phyloP scores from a whole-genome alignment of 2,113 vertebrate genomes.

The Piaya cayana region DNA sequence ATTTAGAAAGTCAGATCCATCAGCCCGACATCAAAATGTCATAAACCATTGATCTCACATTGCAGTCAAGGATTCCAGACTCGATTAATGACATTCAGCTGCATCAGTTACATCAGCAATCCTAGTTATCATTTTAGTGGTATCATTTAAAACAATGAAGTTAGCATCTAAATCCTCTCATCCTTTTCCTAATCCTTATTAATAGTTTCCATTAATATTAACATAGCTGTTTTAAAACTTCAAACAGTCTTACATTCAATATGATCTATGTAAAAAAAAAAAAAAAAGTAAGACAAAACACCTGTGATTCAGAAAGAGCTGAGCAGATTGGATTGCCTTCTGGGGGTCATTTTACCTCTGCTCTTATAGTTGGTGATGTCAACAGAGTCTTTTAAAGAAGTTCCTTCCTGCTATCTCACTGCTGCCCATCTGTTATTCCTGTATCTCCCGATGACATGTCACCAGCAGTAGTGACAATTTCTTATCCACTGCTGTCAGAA shows the following conservation, averaged over 20 bases:
- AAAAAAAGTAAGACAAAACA: background rate
- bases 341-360: conserved; percentile 35
- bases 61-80: background rate
- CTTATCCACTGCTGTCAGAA: conserved; percentile 58
- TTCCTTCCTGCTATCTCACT: conserved; percentile 45
- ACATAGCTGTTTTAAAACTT: background rate
- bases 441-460: conserved; percentile 56
- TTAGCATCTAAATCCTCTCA: background rate
- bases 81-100: conserved; percentile 2
- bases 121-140: background rate
- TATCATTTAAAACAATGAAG: background rate
- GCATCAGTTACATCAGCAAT: background rate
- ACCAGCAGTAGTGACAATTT: conserved; percentile 51
- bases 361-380: conserved; percentile 46
- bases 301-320: background rate
- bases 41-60: conserved; percentile 53
- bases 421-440: conserved; percentile 63
- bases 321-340: background rate
- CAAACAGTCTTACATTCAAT: background rate
- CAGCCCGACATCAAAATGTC: conserved; percentile 53
- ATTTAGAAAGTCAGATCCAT: conserved; percentile 46
- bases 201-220: background rate
- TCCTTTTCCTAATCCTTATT: background rate
- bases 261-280: background rate
- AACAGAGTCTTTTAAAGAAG: conserved; percentile 54